A percentile compares a stretch with the other conserved stretches of the same genome.
These are phyloP conservation scores for Panzeria rudis DNA, from an alignment of 2,888 invertebrate genomes.

Conservation along the genomic window DNA sequence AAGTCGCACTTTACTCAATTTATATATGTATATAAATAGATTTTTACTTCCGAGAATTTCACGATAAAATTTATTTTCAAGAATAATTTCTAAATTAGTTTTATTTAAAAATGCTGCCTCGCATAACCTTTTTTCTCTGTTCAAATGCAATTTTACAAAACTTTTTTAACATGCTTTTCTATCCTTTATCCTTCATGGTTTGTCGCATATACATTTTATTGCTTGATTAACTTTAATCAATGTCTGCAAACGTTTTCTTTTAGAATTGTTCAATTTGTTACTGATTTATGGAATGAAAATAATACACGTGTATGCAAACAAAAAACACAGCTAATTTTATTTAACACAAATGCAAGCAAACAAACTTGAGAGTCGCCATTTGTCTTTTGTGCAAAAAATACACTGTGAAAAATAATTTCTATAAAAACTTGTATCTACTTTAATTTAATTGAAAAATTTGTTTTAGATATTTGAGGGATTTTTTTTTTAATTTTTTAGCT, in stretches of 20 bases:
- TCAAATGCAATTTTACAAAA: background rate
- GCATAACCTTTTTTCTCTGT: background rate
- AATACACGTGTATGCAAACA: background rate
- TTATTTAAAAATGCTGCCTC: background rate
- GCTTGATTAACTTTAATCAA: constrained; percentile 16
- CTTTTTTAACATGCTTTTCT: background rate
- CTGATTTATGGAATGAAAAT: constrained; percentile 34
- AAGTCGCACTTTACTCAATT: no score
- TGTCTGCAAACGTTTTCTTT: constrained; percentile 9
- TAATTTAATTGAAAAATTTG: no score
- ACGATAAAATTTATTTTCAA: background rate
- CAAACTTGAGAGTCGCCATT: constrained; percentile 31
- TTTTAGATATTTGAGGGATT: no score
- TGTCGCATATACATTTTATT: constrained; percentile 4
- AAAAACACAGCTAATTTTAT: constrained; percentile 15
- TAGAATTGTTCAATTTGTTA: background rate
- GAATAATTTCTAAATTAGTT: background rate
- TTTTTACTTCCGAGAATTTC: no score
- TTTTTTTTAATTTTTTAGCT: no score
- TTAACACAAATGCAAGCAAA: constrained; percentile 1
- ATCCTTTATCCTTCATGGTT: background rate
- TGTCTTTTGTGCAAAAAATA: background rate
- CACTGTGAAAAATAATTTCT: background rate
- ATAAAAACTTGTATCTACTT: background rate
- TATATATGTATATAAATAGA: no score